phyloP scores from a whole-genome alignment of 2,797 vertebrate genomes.

The Pseudomugil gertrudae region DNA sequence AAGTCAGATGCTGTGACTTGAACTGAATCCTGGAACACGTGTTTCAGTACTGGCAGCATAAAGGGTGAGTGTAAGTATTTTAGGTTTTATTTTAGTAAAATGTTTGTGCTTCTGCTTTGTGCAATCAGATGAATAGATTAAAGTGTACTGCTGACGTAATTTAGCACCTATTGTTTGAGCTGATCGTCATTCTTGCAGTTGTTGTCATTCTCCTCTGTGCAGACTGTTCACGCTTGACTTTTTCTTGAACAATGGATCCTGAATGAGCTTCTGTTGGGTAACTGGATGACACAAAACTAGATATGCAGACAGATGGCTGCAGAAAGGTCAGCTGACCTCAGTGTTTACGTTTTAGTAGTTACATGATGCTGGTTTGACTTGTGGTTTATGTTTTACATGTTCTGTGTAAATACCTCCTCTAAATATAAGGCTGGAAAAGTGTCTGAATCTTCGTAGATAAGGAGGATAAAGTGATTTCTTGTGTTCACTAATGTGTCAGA shows the following conservation, averaged over 20 bases:
- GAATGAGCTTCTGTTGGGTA: conserved; percentile 14
- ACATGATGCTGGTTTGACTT: not conserved
- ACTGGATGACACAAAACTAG: conserved; percentile 37
- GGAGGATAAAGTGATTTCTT: too few species aligned
- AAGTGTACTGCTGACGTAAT: not conserved
- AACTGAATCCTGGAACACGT: not conserved
- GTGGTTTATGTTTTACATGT: not conserved
- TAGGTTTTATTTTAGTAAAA: not conserved
- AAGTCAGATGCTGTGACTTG: not conserved
- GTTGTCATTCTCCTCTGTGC: not conserved
- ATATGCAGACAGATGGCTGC: conserved; percentile 26
- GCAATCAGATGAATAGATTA: not conserved
- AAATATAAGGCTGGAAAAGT: too few species aligned
- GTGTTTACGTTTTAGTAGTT: not conserved
- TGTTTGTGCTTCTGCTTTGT: conserved; percentile 2
- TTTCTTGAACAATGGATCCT: conserved; percentile 1
- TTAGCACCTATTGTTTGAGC: not conserved
- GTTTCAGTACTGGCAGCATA: not conserved
- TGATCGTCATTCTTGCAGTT: not conserved
- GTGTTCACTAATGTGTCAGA: too few species aligned
- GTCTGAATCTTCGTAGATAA: too few species aligned
- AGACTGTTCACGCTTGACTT: not conserved
- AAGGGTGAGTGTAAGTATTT: not conserved
- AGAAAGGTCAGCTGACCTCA: conserved; percentile 7
- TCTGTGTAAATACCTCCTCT: not conserved